Evolutionary conservation across 2,113 vertebrate genomes (phyloP).

Genomic region (Sigmodon hispidus): DNA sequence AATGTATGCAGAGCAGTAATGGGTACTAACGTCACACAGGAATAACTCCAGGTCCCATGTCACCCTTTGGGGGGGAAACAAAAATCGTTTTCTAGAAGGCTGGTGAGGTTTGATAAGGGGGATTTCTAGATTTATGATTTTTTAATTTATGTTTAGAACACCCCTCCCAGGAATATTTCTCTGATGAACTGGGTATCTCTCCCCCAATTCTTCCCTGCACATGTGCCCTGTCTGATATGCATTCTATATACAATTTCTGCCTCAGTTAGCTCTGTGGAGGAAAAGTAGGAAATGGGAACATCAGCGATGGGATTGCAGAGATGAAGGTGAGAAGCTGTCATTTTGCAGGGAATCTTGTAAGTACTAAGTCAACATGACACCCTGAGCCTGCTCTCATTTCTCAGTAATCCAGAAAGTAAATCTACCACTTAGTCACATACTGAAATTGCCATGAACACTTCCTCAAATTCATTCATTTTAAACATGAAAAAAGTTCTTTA

Average conservation of each 20-base stretch:
- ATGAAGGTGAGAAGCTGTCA: not conserved
- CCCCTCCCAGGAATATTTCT: not conserved
- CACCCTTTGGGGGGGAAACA: not conserved
- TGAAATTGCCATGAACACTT: not conserved
- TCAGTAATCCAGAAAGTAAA: not conserved
- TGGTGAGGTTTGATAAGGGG: constrained; percentile 8
- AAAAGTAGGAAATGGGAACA: not conserved
- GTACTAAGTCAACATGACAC: not conserved
- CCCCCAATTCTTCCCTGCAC: not conserved
- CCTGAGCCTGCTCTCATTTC: not conserved
- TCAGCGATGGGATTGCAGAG: not conserved
- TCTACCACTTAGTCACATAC: not conserved
- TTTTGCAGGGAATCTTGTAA: not conserved
- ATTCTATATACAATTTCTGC: not conserved
- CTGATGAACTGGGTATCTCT: not conserved
- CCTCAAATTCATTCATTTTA: not conserved
- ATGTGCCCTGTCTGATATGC: not conserved
- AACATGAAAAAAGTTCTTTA: constrained; percentile 18
- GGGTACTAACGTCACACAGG: constrained; percentile 77
- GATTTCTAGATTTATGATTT: constrained; percentile 39
- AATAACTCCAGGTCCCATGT: constrained; percentile 76
- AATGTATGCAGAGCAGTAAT: constrained; percentile 83
- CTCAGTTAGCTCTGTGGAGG: not conserved
- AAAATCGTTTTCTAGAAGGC: not conserved
- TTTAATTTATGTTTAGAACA: constrained; percentile 1